Base-by-base conservation (phyloP, 2,888 invertebrate species). In the Nemapogon koenigi region DNA sequence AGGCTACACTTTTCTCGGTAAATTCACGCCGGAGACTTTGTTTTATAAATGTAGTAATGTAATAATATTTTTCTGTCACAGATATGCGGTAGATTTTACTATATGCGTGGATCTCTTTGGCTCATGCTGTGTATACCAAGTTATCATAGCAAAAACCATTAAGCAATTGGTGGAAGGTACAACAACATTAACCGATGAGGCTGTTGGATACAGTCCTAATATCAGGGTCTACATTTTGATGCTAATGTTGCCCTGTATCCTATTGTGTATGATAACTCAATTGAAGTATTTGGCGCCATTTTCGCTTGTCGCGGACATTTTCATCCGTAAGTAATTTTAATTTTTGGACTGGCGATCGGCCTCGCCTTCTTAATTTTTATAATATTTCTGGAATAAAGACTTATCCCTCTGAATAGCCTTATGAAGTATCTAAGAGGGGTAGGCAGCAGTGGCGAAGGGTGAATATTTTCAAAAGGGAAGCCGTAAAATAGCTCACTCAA, bases 241-340 rank as follows among this genome's bases (percentile, higher is more conserved):
- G 0, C 36, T 66, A 1, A 28, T 63, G 2, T 1, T 62, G 0
- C 67, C 68, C 0, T 58, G 55, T 25, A 35, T 57, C 0, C 38
- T 59, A 1, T 43, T 68, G 1, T 55, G 56, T 22, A 59, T 65
- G 61, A 55, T 64, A n/a, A 56, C 53, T 0, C 44, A 50, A 0
- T 19, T 67, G 16, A 66, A 66, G 40, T 55, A 54, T 19, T 39
- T 68, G 1, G 65, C 67, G 0, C 66, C 66, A 2, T 65, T 68
- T 22, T 62, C 66, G 0, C 43, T 67, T 2, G 48, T 60, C 1
- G 59, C 57, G 2, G 57, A 64, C 38, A 3, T 51, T 1, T 57
- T 59, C 36, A 52, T 65, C 1, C n/a, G 67, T 65, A 39, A 44
- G 55, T 10, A 10, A 22, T 22, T 22, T 22, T 22, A 6, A 22